phyloP scores from a whole-genome alignment of 2,888 invertebrate genomes.

The Papilio protenor region DNA sequence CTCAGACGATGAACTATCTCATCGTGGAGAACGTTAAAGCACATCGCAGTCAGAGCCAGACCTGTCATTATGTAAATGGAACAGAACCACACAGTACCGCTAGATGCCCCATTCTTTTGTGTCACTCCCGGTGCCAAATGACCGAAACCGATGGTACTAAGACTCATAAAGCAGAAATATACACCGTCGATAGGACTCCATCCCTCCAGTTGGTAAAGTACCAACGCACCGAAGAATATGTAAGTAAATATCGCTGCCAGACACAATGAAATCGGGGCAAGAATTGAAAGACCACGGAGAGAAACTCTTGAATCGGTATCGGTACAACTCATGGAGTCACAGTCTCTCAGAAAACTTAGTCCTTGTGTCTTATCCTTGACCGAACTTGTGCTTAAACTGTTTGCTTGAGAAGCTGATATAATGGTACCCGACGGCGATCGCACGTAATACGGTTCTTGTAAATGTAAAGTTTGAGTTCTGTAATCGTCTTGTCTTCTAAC shows the following conservation, averaged over 20 bases:
- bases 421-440: conserved; percentile 82
- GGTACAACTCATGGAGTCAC: conserved; percentile 85
- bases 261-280: conserved; percentile 95
- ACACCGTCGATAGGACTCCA: conserved; percentile 96
- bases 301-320: conserved; percentile 88
- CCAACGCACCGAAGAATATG: conserved; percentile 94
- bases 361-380: conserved; percentile 77
- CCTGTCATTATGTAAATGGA: conserved; percentile 95
- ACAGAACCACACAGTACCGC: conserved; percentile 94
- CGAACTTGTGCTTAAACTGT: conserved; percentile 73
- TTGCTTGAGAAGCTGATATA: conserved; percentile 81
- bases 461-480: conserved; percentile 83
- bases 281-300: conserved; percentile 89
- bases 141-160: conserved; percentile 96
- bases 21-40: conserved; percentile 94
- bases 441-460: conserved; percentile 90
- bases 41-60: conserved; percentile 95
- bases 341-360: conserved; percentile 77
- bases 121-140: conserved; percentile 91
- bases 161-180: conserved; percentile 98
- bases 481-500: conserved; percentile 88
- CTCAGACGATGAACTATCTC: conserved; percentile 92
- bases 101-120: conserved; percentile 77
- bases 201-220: conserved; percentile 95
- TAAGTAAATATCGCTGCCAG: conserved; percentile 95